Conservation (phyloP, 2,888 invertebrate species). For the Latheticus oryzae region DNA sequence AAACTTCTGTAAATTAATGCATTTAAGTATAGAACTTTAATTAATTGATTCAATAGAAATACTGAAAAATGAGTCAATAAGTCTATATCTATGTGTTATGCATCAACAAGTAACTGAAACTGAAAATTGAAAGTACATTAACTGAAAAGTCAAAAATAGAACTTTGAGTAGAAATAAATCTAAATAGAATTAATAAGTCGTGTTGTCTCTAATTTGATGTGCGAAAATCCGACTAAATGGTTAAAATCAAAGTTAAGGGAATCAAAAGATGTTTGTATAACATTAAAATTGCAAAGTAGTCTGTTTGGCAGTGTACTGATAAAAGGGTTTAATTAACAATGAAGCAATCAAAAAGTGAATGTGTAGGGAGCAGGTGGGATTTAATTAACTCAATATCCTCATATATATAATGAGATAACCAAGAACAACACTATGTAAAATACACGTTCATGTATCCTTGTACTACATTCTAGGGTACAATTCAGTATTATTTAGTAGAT, state of each 20-base stretch:
- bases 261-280: slow-evolving; percentile 7
- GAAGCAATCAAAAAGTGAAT: slow-evolving; percentile 16
- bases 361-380: slow-evolving; percentile 15
- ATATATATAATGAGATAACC: slow-evolving; percentile 25
- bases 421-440: slow-evolving; percentile 29
- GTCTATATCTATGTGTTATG: too few relatives aligned
- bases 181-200: too few relatives aligned
- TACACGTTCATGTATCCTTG: slow-evolving; percentile 23
- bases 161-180: too few relatives aligned
- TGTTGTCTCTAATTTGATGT: slow-evolving; percentile 27
- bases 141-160: too few relatives aligned
- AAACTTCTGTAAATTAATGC: too few relatives aligned
- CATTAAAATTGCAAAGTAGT: slow-evolving; percentile 18
- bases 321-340: slow-evolving; percentile 17
- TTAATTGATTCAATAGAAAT: too few relatives aligned
- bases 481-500: slow-evolving; percentile 40
- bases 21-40: too few relatives aligned
- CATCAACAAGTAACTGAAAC: too few relatives aligned
- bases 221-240: slow-evolving; percentile 11
- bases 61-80: too few relatives aligned
- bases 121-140: too few relatives aligned
- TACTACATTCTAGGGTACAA: slow-evolving; percentile 32
- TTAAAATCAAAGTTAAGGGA: slow-evolving; percentile 18
- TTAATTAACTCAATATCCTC: slow-evolving; percentile 34
- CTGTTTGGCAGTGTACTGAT: slow-evolving; percentile 1